A percentile compares a stretch with the other conserved stretches of the same genome.
Conservation (phyloP, 1,140 invertebrate species). For the Danaus plexippus region DNA sequence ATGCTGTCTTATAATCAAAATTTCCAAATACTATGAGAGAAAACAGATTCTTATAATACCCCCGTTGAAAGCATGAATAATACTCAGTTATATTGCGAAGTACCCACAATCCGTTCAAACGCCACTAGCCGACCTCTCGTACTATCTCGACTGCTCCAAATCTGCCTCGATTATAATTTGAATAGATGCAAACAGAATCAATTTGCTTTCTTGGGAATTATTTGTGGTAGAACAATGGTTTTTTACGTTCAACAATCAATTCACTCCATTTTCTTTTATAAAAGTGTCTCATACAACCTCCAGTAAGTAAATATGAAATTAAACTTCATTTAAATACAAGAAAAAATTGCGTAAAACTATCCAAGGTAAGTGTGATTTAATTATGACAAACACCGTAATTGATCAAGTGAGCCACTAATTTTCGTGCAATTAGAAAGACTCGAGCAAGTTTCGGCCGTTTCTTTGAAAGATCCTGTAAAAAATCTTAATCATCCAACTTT, state of each 20-base stretch:
- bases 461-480: conserved; percentile 26
- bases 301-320: not conserved
- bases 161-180: conserved; percentile 12
- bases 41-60: no score
- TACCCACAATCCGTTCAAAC: conserved; percentile 9
- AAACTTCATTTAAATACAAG: not conserved
- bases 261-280: no score
- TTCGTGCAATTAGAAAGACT: conserved; percentile 44
- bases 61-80: conserved; percentile 5
- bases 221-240: no score
- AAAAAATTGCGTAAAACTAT: not conserved
- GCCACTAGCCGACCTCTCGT: conserved; percentile 13
- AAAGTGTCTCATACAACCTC: no score
- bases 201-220: no score
- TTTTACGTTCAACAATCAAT: no score
- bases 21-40: no score
- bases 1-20: no score
- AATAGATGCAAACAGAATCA: no score
- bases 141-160: conserved; percentile 18
- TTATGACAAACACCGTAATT: conserved; percentile 19
- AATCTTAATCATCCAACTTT: conserved; percentile 50
- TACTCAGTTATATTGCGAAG: conserved; percentile 11
- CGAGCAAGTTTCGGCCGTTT: conserved; percentile 26
- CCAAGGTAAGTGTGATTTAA: conserved; percentile 9
- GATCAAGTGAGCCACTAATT: conserved; percentile 47